Conservation (phyloP, 2,797 vertebrate species). For the Fundulus diaphanus region DNA sequence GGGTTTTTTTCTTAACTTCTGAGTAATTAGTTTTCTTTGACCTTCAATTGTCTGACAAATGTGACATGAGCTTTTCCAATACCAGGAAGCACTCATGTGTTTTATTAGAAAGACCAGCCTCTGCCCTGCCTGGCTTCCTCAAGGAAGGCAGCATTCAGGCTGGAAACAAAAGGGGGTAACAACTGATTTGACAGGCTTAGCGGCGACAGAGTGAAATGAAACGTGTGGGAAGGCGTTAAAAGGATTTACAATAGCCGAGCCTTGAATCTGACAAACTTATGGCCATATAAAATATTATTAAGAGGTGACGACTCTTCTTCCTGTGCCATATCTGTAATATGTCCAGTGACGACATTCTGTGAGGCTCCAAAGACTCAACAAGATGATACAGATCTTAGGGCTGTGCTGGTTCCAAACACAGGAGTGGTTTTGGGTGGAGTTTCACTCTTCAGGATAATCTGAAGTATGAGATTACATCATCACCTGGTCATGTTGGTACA, state of each 20-base stretch:
- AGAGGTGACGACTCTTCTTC: conserved; percentile 29
- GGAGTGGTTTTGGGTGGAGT: conserved; percentile 51
- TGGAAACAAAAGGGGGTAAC: conserved; percentile 25
- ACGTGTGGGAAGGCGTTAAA: conserved; percentile 19
- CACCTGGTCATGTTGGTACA: conserved; percentile 11
- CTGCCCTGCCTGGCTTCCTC: conserved; percentile 21
- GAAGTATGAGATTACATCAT: conserved; percentile 47
- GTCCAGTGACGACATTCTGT: conserved; percentile 31
- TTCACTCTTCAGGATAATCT: conserved; percentile 28
- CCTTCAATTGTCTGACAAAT: conserved; percentile 32
- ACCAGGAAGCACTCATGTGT: conserved; percentile 11
- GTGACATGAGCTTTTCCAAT: conserved; percentile 1
- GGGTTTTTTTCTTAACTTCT: not conserved
- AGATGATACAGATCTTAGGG: conserved; percentile 57
- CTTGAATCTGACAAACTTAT: conserved; percentile 42
- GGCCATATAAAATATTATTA: conserved; percentile 52
- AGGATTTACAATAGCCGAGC: conserved; percentile 28
- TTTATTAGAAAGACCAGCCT: conserved; percentile 25
- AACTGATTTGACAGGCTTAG: conserved; percentile 27
- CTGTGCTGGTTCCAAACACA: conserved; percentile 41
- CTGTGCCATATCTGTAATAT: conserved; percentile 24
- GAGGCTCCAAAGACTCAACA: conserved; percentile 38
- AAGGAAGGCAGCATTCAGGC: conserved; percentile 11
- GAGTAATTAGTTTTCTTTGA: conserved; percentile 16
- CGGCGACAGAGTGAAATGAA: conserved; percentile 42